Base-by-base conservation (phyloP, 2,113 vertebrate species). In the Prunella fulvescens region DNA sequence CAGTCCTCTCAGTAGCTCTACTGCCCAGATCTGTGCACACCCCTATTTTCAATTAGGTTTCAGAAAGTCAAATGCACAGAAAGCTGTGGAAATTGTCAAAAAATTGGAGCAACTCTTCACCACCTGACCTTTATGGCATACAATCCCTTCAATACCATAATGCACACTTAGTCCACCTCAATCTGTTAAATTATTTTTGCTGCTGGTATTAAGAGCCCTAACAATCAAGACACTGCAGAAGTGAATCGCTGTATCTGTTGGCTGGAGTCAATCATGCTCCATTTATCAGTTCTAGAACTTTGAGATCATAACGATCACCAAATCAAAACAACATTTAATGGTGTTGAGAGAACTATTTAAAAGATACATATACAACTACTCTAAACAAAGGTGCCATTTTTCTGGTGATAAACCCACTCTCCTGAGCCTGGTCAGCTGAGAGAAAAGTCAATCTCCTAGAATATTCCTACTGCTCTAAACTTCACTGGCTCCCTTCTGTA, bases 11-110 rank as follows among this genome's bases (percentile, higher is more conserved):
- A 24, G 25, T 28, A 50, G 60, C 33, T 25, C 29, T 33, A 6
- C 45, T 45, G 19, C 26, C 47, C 9, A 1, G 4, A 37, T 19
- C 58, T 28, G 7, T 4, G 19, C 19, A n/a, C 2, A 0, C 1
- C 3, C 39, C 45, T 24, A 8, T 15, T 67, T 7, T 19, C 17
- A 40, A 7, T 10, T 10, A 18, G 1, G 4, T n/a, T 81, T 64
- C 57, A 23, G 7, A 23, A 64, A 60, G 16, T 7, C 51, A 80
- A 61, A 69, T 19, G 16, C 42, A 71, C 31, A 58, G 19, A 86
- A 58, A 78, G 4, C 18, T 39, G 26, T 3, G 3, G 15, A 81
- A 89, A 33, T 4, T 28, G 26, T 44, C 47, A 57, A 76, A 80
- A 89, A 78, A 40, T 1, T 15, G 6, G 3, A 81, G 16, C 20